Conservation (phyloP, 1,140 invertebrate species). For the Lethocerus indicus region DNA sequence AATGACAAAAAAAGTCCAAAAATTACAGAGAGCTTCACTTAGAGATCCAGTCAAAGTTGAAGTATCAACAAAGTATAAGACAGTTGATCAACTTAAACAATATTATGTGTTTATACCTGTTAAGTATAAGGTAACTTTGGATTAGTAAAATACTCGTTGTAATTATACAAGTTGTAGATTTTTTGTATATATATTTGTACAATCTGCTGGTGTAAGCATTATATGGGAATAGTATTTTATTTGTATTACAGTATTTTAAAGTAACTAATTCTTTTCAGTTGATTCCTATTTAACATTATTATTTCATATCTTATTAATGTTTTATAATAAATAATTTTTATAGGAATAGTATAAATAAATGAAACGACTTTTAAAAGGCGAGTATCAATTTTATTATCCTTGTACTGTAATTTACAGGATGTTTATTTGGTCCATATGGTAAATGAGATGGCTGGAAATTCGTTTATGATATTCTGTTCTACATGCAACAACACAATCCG, state of each 20-base stretch:
- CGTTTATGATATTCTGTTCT: slow-evolving; percentile 92
- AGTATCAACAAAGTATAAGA: slow-evolving; percentile 93
- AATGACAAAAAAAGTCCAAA: slow-evolving; percentile 97
- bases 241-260: slow-evolving; percentile 1
- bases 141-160: background rate
- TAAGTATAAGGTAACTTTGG: slow-evolving; percentile 67
- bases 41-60: slow-evolving; percentile 87
- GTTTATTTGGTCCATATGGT: slow-evolving; percentile 92
- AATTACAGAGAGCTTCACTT: slow-evolving; percentile 87
- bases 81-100: slow-evolving; percentile 90
- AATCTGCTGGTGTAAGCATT: too few relatives aligned
- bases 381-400: too few relatives aligned
- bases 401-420: slow-evolving; percentile 40
- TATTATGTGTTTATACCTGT: slow-evolving; percentile 92
- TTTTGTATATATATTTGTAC: too few relatives aligned
- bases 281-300: background rate
- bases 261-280: background rate
- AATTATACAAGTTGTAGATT: too few relatives aligned
- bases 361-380: background rate
- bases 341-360: background rate
- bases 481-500: slow-evolving; percentile 87
- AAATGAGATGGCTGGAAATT: slow-evolving; percentile 91
- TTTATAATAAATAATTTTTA: background rate
- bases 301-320: background rate
- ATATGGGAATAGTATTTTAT: too few relatives aligned